A percentile compares a stretch with the other conserved stretches of the same genome.
Conservation (phyloP, 2,113 vertebrate species). For the Pheucticus melanocephalus region DNA sequence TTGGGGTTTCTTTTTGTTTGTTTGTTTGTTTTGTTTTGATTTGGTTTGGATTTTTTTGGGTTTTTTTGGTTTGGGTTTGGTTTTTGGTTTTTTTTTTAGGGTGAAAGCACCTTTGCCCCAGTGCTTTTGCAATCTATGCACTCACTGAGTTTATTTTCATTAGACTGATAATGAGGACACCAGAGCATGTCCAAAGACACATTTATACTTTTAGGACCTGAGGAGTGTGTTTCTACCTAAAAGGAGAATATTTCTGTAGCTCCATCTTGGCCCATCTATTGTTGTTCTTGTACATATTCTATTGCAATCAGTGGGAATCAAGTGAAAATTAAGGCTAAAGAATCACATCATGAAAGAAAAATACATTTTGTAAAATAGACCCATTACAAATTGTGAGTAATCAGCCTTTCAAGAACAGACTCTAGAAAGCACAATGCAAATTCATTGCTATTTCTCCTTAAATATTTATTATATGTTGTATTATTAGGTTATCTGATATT, state of each 20-base stretch:
- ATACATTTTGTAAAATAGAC: constrained; percentile 45
- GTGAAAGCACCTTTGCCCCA: neutral
- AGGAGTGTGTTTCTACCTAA: neutral
- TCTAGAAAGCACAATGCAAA: constrained; percentile 30
- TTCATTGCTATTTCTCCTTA: constrained; percentile 42
- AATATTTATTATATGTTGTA: constrained; percentile 48
- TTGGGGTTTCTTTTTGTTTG: too few species aligned
- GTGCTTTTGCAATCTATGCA: neutral
- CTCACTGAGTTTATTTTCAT: neutral
- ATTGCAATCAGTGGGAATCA: constrained; percentile 15
- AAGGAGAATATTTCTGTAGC: neutral
- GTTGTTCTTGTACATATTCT: neutral
- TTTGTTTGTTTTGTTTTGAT: too few species aligned
- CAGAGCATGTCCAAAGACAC: neutral
- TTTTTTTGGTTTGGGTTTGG: too few species aligned
- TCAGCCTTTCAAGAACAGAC: constrained; percentile 43
- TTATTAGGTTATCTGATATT: constrained; percentile 50
- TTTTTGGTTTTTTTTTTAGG: neutral
- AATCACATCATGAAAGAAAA: constrained; percentile 27
- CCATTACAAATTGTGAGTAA: constrained; percentile 46
- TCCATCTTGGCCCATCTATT: neutral
- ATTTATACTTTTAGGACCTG: neutral
- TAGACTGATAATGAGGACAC: neutral
- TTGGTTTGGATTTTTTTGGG: neutral
- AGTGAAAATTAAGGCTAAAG: constrained; percentile 36